phyloP scores from a whole-genome alignment of 2,797 vertebrate species.

The Stomatorhinus walkeri region DNA sequence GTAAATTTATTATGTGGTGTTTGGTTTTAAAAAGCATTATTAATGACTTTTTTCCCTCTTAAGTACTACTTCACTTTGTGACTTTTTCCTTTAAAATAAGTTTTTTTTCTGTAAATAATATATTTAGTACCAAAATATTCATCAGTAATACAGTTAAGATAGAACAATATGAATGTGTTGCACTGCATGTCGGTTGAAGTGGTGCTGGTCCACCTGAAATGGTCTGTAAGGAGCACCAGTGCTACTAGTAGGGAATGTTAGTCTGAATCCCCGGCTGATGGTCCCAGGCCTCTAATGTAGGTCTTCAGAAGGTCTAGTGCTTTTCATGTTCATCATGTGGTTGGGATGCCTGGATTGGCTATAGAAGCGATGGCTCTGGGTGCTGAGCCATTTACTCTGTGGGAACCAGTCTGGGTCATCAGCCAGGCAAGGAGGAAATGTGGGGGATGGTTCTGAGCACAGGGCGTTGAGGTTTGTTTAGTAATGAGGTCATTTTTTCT shows the following conservation, averaged over 20 bases:
- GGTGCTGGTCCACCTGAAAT: not conserved
- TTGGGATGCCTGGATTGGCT: not conserved
- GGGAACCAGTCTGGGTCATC: not conserved
- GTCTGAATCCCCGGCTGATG: not conserved
- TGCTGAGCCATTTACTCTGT: not conserved
- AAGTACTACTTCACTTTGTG: not conserved
- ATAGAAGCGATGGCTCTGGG: not conserved
- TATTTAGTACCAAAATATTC: not conserved
- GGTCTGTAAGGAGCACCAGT: not conserved
- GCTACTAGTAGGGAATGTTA: not conserved
- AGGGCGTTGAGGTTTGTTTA: conserved; percentile 43
- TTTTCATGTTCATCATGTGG: not conserved
- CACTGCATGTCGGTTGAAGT: not conserved
- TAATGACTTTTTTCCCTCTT: not conserved
- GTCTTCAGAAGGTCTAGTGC: not conserved
- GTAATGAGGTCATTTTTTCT: conserved; percentile 46
- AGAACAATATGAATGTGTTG: not conserved
- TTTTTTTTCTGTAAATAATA: not conserved
- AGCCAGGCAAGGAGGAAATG: conserved; percentile 37
- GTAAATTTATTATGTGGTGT: not conserved
- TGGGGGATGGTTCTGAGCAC: conserved; percentile 33
- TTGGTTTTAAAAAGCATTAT: not conserved
- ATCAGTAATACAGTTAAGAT: not conserved
- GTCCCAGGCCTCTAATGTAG: not conserved
- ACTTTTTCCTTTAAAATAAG: not conserved